Evolutionary conservation across 2,797 vertebrate species (phyloP), one percentile per base, ranked within the genome.

Genomic region (Spondyliosoma cantharus): DNA sequence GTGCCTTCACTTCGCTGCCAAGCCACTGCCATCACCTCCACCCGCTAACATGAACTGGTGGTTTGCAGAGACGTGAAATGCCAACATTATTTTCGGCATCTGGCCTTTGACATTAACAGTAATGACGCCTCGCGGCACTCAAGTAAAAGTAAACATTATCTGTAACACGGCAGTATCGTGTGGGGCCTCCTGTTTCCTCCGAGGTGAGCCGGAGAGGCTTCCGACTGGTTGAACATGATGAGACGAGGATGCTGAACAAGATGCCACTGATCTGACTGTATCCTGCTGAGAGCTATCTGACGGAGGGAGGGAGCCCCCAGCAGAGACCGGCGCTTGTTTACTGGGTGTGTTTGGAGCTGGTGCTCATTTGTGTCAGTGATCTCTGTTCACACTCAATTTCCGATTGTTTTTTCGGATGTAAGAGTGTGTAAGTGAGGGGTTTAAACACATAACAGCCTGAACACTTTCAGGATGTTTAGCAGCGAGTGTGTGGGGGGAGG

Each of bases 251-350:
- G 83, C 84, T 89, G 85, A 69, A 69, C 81, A 69, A 87, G 84
- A 81, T 58, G 84, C 78, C 76, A 80, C 83, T 78, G 83, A 87
- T 87, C 85, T 45, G 73, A 75, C 73, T 62, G 81, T 3, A 3
- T n/a, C 89, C 86, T 53, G 87, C 89, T 80, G 87, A 52, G 86
- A 82, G 12, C 61, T 71, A 66, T 81, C 89, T 89, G 77, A 83
- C 85, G 63, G 77, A n/a, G 69, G 63, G 75, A n/a, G 69, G 17
- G 48, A 32, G 65, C 74, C 82, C 42, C 84, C 89, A 80, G 13
- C 85, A 48, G 81, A 81, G 87, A 72, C 49, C 49, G 43, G 46
- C 15, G 6, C 52, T 78, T 73, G 77, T 84, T 84, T 81, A 72
- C 64, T 62, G 42, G 63, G 61, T 66, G 59, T 69, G 4, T 78